These are phyloP conservation scores for Beroe forskalii DNA, from an alignment of 37 sponge, comb jelly and placozoan genomes.

Conservation along the genomic window DNA sequence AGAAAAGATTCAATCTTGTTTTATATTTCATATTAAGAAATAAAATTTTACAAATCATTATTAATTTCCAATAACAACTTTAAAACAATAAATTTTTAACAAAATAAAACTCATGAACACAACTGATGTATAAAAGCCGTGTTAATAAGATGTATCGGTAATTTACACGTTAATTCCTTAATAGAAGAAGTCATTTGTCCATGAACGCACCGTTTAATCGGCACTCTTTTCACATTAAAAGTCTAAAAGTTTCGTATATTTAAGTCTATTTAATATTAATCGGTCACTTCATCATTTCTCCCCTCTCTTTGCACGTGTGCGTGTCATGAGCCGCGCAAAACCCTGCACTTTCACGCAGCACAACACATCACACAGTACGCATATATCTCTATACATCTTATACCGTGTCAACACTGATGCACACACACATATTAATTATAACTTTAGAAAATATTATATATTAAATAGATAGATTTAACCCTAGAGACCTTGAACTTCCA, in stretches of 20 bases:
- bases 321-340: neutral
- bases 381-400: too few relatives aligned
- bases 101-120: conserved; percentile 45
- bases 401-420: too few relatives aligned
- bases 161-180: neutral
- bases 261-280: neutral
- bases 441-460: too few relatives aligned
- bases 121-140: neutral
- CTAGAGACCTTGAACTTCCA: conserved; percentile 61
- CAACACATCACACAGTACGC: too few relatives aligned
- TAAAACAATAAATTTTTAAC: conserved; percentile 58
- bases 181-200: neutral
- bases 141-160: neutral
- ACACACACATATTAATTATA: too few relatives aligned
- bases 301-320: neutral
- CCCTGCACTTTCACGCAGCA: neutral
- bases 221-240: neutral
- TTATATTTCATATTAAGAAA: neutral
- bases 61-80: conserved; percentile 49
- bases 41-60: conserved; percentile 38
- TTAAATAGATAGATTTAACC: conserved; percentile 4
- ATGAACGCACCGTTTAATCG: neutral
- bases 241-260: neutral
- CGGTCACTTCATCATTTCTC: neutral
- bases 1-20: too few relatives aligned